These are phyloP conservation scores for Caenorhabditis afra DNA, from an alignment of 2,888 invertebrate genomes.

Conservation along the genomic window DNA sequence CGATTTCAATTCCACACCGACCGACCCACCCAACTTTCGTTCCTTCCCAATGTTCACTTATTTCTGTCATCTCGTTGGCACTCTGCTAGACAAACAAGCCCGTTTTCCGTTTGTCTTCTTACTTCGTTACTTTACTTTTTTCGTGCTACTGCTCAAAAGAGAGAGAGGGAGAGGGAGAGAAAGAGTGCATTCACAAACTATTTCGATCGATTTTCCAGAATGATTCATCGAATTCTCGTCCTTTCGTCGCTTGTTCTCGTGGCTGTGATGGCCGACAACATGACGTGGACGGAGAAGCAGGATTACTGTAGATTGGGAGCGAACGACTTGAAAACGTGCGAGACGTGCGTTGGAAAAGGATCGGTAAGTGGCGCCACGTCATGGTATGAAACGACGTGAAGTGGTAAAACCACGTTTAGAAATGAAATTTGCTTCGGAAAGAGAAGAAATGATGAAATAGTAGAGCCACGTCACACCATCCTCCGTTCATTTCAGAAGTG, in stretches of 20 bases:
- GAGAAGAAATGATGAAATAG: no score
- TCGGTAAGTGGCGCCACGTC: conserved; percentile 41
- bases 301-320: conserved; percentile 55
- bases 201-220: conserved; percentile 15
- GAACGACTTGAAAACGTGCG: conserved; percentile 64
- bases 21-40: conserved; percentile 4
- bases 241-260: conserved; percentile 13
- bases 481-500: conserved; percentile 53
- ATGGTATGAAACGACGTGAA: background rate
- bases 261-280: conserved; percentile 16
- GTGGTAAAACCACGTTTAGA: background rate
- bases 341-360: conserved; percentile 66
- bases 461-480: no score
- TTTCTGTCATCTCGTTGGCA: conserved; percentile 39
- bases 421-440: conserved; percentile 17
- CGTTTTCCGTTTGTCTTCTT: conserved; percentile 30
- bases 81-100: conserved; percentile 36
- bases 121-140: conserved; percentile 31
- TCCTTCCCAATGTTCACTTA: background rate
- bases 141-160: conserved; percentile 12
- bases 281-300: conserved; percentile 51
- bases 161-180: no score
- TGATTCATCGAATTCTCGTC: conserved; percentile 43
- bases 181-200: conserved; percentile 1
- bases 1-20: background rate